Evolutionary conservation across 92 coral and sea anemone species (phyloP).

Genomic region (Umimayanthus kanabou): DNA sequence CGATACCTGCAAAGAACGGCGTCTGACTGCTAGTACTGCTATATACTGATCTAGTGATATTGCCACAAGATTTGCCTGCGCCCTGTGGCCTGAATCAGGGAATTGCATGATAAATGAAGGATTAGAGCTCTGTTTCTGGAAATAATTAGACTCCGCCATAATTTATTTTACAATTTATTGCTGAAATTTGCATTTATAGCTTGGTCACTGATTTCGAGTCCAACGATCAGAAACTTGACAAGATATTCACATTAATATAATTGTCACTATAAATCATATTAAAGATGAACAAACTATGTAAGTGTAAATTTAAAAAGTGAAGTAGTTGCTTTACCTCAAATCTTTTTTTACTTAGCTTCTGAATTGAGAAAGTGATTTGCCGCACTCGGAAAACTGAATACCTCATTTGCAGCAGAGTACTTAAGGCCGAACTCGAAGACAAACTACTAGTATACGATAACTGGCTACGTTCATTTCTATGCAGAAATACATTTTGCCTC

Average conservation of each 20-base stretch:
- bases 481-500: too few relatives aligned
- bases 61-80: not conserved
- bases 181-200: conserved; percentile 13
- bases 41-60: too few relatives aligned
- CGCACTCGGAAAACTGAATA: too few relatives aligned
- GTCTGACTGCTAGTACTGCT: not conserved
- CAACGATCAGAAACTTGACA: not conserved
- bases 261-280: conserved; percentile 9
- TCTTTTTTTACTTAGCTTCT: not conserved
- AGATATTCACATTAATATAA: not conserved
- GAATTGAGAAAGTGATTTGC: too few relatives aligned
- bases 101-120: too few relatives aligned
- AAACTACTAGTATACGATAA: too few relatives aligned
- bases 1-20: not conserved
- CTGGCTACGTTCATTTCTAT: too few relatives aligned
- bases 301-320: not conserved
- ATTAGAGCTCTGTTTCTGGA: not conserved
- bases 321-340: too few relatives aligned
- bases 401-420: too few relatives aligned
- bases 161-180: not conserved
- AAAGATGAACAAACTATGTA: not conserved
- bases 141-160: not conserved
- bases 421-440: too few relatives aligned
- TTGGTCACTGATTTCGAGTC: not conserved
- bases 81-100: not conserved